These are phyloP conservation scores for Oncopeltus fasciatus DNA, from an alignment of 1,140 invertebrate genomes.

Conservation along the genomic window DNA sequence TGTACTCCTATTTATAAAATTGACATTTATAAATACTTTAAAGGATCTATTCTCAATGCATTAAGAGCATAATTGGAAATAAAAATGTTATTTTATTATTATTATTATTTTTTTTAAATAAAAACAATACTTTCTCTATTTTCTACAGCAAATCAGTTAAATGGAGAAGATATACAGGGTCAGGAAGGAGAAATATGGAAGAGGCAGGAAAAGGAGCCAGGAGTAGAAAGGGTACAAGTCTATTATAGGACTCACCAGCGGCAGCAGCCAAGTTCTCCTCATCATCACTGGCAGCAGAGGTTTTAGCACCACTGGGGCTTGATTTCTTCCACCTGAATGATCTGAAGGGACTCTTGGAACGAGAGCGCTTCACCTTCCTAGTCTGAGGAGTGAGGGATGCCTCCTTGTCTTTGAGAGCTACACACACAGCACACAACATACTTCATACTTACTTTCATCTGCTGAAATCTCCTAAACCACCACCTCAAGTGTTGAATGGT, in stretches of 20 bases:
- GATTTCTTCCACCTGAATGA: constrained; percentile 78
- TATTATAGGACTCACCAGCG: constrained; percentile 36
- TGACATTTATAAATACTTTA: too few species aligned
- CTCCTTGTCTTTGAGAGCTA: constrained; percentile 4
- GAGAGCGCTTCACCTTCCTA: constrained; percentile 50
- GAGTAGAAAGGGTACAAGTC: too few species aligned
- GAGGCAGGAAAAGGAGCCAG: too few species aligned
- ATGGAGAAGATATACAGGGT: too few species aligned
- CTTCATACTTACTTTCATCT: not conserved
- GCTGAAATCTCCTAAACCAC: not conserved
- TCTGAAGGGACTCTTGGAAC: constrained; percentile 80
- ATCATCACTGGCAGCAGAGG: constrained; percentile 57
- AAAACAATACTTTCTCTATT: too few species aligned
- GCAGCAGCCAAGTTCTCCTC: constrained; percentile 43
- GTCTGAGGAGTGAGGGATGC: not conserved
- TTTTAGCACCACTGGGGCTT: not conserved
- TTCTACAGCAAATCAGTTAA: too few species aligned
- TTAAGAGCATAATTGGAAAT: not conserved
- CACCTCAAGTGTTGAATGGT: not conserved
- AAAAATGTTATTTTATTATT: too few species aligned
- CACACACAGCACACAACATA: not conserved
- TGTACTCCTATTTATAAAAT: too few species aligned
- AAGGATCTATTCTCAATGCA: not conserved
- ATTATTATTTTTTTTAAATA: too few species aligned
- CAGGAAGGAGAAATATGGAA: too few species aligned